phyloP scores from a whole-genome alignment of 2,797 vertebrate species.

The Chelon labrosus region DNA sequence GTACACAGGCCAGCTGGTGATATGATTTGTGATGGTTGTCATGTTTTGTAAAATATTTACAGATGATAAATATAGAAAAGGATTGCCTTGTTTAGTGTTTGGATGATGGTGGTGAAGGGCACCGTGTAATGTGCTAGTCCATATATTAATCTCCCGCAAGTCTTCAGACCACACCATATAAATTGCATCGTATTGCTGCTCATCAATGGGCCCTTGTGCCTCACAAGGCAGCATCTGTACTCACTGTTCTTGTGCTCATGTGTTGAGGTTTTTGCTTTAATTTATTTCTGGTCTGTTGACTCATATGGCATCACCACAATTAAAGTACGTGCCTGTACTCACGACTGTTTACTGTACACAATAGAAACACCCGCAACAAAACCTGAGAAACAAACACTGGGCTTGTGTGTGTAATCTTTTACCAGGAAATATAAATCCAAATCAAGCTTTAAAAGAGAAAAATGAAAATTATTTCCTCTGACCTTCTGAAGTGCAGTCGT shows the following conservation, averaged over 20 bases:
- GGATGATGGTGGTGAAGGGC: neutral
- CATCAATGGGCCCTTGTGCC: neutral
- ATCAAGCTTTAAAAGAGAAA: neutral
- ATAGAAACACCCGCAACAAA: constrained; percentile 6
- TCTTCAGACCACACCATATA: neutral
- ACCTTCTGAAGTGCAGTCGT: constrained; percentile 99
- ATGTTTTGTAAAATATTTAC: no score
- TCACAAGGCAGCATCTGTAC: constrained; percentile 14
- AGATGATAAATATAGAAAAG: neutral
- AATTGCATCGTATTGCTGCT: constrained; percentile 1
- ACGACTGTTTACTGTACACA: constrained; percentile 33
- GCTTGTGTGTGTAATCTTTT: neutral
- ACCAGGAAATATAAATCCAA: neutral
- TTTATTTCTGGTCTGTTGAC: constrained; percentile 33
- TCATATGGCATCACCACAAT: constrained; percentile 14
- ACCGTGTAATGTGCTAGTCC: neutral
- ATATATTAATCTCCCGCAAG: neutral
- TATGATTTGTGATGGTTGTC: no score
- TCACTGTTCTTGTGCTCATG: constrained; percentile 14
- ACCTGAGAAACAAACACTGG: constrained; percentile 26
- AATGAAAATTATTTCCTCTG: constrained; percentile 4
- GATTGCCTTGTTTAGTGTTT: neutral
- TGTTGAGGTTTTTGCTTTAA: constrained; percentile 27
- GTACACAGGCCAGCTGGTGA: no score
- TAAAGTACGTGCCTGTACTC: constrained; percentile 33